Evolutionary conservation across 2,113 vertebrate genomes (phyloP).

Genomic region (Misgurnus anguillicaudatus): DNA sequence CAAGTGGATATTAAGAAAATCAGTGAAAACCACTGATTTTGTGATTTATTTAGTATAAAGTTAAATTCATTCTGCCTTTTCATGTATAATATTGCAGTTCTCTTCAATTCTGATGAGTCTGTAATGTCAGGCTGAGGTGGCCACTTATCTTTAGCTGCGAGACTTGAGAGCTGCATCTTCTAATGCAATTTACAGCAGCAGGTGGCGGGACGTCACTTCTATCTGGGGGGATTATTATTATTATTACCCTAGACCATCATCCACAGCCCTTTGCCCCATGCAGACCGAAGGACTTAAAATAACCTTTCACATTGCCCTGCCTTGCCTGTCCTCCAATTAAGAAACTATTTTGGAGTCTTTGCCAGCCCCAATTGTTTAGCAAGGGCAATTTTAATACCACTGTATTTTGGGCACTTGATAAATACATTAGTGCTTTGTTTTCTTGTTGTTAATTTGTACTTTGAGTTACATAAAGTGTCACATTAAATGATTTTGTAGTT

Average conservation of each 20-base stretch:
- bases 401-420: slow-evolving; percentile 42
- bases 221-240: slow-evolving; percentile 41
- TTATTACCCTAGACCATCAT: slow-evolving; percentile 60
- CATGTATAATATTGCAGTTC: too few relatives aligned
- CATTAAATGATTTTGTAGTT: background rate
- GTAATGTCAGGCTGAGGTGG: background rate
- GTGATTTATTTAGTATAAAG: too few relatives aligned
- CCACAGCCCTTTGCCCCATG: slow-evolving; percentile 53
- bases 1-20: too few relatives aligned
- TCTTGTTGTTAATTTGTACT: background rate
- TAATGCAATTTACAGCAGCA: slow-evolving; percentile 65
- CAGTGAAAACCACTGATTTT: too few relatives aligned
- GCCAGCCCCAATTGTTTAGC: slow-evolving; percentile 58
- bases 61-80: too few relatives aligned
- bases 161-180: slow-evolving; percentile 44
- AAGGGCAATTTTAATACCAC: slow-evolving; percentile 60
- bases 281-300: slow-evolving; percentile 64
- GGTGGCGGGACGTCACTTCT: slow-evolving; percentile 63
- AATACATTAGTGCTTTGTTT: slow-evolving; percentile 32
- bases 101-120: too few relatives aligned
- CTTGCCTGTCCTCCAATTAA: slow-evolving; percentile 62
- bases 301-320: slow-evolving; percentile 60
- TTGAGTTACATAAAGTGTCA: background rate
- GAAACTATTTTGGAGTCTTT: slow-evolving; percentile 61
- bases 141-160: background rate